Base-by-base conservation (phyloP, 1,140 invertebrate genomes). In the Drosophila paulistorum region DNA sequence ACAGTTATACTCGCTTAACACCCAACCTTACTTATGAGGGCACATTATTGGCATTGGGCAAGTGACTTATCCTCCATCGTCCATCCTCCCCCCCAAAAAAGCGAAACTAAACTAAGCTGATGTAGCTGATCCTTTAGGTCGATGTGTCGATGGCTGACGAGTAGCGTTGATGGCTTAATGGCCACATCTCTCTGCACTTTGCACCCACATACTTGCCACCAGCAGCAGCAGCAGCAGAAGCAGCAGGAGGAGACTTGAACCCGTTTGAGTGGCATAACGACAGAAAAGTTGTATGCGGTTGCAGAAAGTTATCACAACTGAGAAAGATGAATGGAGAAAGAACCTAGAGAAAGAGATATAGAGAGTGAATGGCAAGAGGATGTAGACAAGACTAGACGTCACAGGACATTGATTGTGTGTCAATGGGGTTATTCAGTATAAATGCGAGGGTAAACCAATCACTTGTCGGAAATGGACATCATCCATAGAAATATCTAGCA, bases 41-140 rank as follows among this genome's bases (percentile, higher is more conserved):
- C 62, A 62, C 62, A 74, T 76, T 76, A 76, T 74, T 74, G 74
- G 70, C 74, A 70, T 70, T 57, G 65, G 65, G 70, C 45, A 79
- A 79, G 66, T 79, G 83, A 79, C 78, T 78, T 75, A 67, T 23
- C 65, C 64, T 70, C 72, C 30, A 0, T 30, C 6, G 0, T 35
- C 41, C 30, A 7, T 20, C 41, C 63, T 30, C 0, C n/a, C 45
- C 45, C 9, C 9, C 20, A 45, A 48, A 20, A 23, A 51, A 51
- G 14, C 7, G 45, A 51, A 51, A 51, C 45, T 51, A 23, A 13
- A 23, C 51, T 70, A 76, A 71, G 81, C 74, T 85, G 77, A 85
- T 76, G 70, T 68, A 74, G 79, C 79, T 85, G 82, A 85, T 85
- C 82, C 82, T 68, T 74, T 58, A 11, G 65, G 65, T 57, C 68